Evolutionary conservation across 2,113 vertebrate genomes (phyloP).

Genomic region (Chlorodrepanis virens): DNA sequence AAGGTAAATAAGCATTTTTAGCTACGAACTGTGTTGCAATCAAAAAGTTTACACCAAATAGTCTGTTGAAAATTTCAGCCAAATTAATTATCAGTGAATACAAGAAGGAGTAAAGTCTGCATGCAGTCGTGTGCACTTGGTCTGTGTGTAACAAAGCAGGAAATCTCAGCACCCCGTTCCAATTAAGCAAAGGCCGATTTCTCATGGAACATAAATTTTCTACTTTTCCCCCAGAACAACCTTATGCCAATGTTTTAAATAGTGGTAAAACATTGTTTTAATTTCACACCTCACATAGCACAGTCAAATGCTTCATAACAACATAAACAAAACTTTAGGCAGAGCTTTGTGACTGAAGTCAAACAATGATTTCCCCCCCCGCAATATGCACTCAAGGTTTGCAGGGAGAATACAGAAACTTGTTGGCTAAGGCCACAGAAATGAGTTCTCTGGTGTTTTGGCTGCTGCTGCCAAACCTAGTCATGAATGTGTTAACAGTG

Average conservation of each 20-base stretch:
- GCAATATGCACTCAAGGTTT: neutral
- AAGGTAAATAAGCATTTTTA: neutral
- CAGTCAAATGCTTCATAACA: conserved; percentile 65
- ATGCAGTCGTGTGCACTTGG: neutral
- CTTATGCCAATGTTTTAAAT: conserved; percentile 21
- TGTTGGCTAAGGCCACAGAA: conserved; percentile 82
- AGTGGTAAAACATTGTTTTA: conserved; percentile 60
- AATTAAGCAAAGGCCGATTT: conserved; percentile 22
- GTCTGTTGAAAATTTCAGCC: conserved; percentile 29
- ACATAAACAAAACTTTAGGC: conserved; percentile 66
- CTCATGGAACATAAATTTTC: conserved; percentile 28
- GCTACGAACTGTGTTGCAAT: neutral
- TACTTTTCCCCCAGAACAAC: conserved; percentile 33
- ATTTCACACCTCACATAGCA: conserved; percentile 74
- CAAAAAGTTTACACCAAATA: conserved; percentile 11
- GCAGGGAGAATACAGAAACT: conserved; percentile 51
- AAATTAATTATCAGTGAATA: conserved; percentile 35
- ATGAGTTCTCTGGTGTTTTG: conserved; percentile 66
- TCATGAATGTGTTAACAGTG: conserved; percentile 55
- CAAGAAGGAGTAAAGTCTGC: neutral
- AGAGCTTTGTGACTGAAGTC: conserved; percentile 56
- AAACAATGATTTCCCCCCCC: neutral
- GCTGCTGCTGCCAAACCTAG: conserved; percentile 49
- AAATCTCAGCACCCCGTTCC: conserved; percentile 28
- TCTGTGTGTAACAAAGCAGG: conserved; percentile 37